Evolutionary conservation across 2,113 vertebrate genomes (phyloP), one percentile per base, ranked within the genome.

Genomic region (Mesitornis unicolor): DNA sequence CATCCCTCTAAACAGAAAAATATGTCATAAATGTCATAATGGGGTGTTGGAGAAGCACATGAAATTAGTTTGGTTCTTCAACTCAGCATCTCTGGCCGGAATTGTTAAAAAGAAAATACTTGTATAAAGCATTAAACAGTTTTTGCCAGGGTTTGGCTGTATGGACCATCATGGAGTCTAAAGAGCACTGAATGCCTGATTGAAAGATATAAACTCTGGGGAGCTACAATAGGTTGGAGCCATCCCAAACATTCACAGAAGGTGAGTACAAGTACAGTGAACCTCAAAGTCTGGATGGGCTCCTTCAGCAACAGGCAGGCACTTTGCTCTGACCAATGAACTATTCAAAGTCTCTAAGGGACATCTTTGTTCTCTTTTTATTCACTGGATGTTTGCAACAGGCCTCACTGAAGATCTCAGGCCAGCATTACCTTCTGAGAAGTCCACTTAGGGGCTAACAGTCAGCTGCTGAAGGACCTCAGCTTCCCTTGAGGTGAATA

Each of bases 1-100:
- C 97, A 97, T 96, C 79, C 94, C 77, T 96, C 98, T 97, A 98
- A 98, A 98, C 96, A 96, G 93, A 98, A 98, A 98, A 98, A 98
- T 97, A 98, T 96, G 95, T 97, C 97, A 97, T 97, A 97, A 97
- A 96, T 94, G 91, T 97, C 97, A 90, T 96, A 93, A 97, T 90
- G 96, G 92, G 87, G 97, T 97, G 96, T 97, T 87, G 90, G 93
- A 97, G 97, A 97, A 97, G 97, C 93, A 97, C 83, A 97, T 95
- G 91, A 98, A 98, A 98, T 98, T 97, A 98, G 96, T 98, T 98
- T 97, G 75, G 65, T 97, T 97, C 95, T 95, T 92, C 91, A 97
- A 56, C 88, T 97, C 97, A 87, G 80, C 89, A 95, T 85, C 77
- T 81, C 94, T 94, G 92, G 95, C 65, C 10, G 38, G 82, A 95